Evolutionary conservation across 2,113 vertebrate genomes (phyloP).

Genomic region (Elanoides forficatus): DNA sequence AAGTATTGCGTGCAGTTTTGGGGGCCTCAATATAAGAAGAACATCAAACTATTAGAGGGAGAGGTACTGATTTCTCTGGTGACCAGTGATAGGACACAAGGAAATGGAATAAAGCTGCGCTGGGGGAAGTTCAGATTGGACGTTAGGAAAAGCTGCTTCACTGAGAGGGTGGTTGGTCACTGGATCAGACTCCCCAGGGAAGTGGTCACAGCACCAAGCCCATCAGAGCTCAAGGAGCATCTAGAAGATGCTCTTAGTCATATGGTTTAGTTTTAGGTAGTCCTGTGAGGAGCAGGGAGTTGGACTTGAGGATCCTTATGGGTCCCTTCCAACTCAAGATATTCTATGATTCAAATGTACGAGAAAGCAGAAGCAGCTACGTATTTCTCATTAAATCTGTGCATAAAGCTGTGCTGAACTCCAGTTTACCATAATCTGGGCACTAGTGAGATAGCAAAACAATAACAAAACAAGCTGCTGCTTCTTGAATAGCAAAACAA

Average conservation of each 20-base stretch:
- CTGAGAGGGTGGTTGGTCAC: not conserved
- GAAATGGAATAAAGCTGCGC: not conserved
- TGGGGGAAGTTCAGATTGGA: not conserved
- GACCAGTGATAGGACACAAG: rapidly evolving
- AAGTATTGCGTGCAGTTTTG: not conserved
- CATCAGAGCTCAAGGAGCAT: not conserved
- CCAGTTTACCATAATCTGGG: not conserved
- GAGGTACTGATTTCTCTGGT: not conserved
- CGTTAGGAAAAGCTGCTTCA: not conserved
- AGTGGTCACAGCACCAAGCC: not conserved
- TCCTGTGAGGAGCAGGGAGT: not conserved
- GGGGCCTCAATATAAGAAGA: no score
- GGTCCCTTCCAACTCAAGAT: not conserved
- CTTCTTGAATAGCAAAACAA: not conserved
- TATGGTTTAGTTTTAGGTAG: not conserved
- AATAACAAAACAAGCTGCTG: not conserved
- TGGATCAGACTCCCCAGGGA: not conserved
- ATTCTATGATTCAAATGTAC: not conserved
- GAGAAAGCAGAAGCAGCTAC: not conserved
- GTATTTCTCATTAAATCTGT: not conserved
- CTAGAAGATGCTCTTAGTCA: not conserved
- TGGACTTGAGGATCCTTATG: not conserved
- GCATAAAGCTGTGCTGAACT: not conserved
- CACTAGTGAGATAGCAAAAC: not conserved
- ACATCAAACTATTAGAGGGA: not conserved